Base-by-base conservation (phyloP, 2,113 vertebrate genomes). In the Myotis brandtii region DNA sequence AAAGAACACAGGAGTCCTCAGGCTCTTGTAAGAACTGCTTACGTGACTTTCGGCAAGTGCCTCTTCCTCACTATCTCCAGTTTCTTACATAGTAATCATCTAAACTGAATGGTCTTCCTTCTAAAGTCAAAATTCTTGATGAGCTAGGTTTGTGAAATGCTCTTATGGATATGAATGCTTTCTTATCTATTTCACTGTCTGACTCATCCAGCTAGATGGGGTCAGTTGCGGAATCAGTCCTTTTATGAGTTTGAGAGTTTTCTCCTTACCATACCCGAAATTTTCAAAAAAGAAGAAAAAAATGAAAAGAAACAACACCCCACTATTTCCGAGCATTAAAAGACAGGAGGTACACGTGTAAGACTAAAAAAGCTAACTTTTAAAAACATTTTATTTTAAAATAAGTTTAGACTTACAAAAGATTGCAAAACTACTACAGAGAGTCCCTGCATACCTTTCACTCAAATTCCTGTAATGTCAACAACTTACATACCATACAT, bases 351-450 rank as follows among this genome's bases (percentile, higher is more conserved):
- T 56, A n/a, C 12, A 46, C 9, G 8, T 64, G 11, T 34, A 87
- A 84, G n/a, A 56, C 27, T 54, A 67, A 84, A 79, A 92, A 91
- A 84, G 70, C 12, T 84, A 79, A 88, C 27, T 82, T 88, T 76
- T 59, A 50, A 77, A 89, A 92, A n/a, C 4, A 66, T 85, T 88
- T 75, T 27, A 72, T 50, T 86, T 90, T 79, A 2, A 89, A 89
- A 92, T 67, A 66, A 89, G 73, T 95, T 76, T 89, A 72, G 73
- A 91, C 32, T 96, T 86, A 50, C 21, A 81, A 75, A 82, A 96
- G 72, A 43, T 54, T 30, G 2, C 54, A 84, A 95, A 91, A 92
- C 94, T 48, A 62, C 25, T 84, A 69, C 25, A 9, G 37, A 11
- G 37, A n/a, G 1, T 23, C 17, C 2, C 17, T 75, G 25, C 48